phyloP scores from a whole-genome alignment of 2,113 vertebrate species.

The Oostethus manadensis region DNA sequence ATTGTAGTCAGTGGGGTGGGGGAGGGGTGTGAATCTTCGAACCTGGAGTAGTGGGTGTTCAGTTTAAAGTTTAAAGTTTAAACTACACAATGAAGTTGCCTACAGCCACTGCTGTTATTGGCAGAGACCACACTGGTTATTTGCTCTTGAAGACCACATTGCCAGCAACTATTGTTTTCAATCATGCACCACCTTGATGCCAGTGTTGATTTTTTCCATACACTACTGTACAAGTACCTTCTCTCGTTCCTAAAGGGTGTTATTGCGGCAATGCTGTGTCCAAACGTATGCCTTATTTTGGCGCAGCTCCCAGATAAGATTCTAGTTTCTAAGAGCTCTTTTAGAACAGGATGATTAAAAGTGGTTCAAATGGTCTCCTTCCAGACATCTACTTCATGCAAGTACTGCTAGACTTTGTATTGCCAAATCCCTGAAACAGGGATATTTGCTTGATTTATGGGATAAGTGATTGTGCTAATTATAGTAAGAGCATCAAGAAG shows the following conservation, averaged over 20 bases:
- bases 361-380: slow-evolving; percentile 22
- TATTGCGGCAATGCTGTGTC: slow-evolving; percentile 26
- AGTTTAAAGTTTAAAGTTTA: no score
- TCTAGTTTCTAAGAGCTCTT: slow-evolving; percentile 30
- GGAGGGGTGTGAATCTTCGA: no score
- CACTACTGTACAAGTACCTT: not conserved
- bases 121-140: no score
- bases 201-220: not conserved
- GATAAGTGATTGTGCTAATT: slow-evolving; percentile 37
- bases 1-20: no score
- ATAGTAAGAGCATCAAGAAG: slow-evolving; percentile 2
- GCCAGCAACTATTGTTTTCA: no score
- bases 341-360: slow-evolving; percentile 42
- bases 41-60: no score
- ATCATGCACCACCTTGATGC: no score
- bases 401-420: slow-evolving; percentile 24
- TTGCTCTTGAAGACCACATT: no score
- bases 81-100: no score
- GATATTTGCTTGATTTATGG: slow-evolving; percentile 31
- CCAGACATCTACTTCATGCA: slow-evolving; percentile 27
- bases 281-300: slow-evolving; percentile 37
- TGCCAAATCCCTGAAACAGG: slow-evolving; percentile 24
- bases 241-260: slow-evolving; percentile 16
- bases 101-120: no score
- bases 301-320: slow-evolving; percentile 34